Base-by-base conservation (phyloP, 2,113 vertebrate genomes). In the Hiodon tergisus region DNA sequence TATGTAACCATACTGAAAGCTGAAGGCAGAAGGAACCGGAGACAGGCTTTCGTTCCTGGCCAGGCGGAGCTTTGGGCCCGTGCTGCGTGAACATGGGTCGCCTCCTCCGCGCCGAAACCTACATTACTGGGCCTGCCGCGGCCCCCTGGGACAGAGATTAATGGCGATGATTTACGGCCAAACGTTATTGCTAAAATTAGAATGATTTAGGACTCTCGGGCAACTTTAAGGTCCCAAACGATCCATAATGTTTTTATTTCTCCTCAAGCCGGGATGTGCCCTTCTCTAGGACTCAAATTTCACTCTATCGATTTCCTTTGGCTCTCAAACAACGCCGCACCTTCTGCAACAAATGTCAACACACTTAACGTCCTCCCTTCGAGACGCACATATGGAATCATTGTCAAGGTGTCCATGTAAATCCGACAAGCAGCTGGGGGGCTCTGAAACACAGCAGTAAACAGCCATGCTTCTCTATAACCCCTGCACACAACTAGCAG, bases 61-160 rank as follows among this genome's bases (percentile, higher is more conserved):
- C 62, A 58, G 57, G 62, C 47, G 50, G 69, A 70, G 77, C 65
- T 58, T 52, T 73, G 50, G 69, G 75, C 63, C 52, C 91, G 92
- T 92, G 91, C 91, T 90, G 80, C 79, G 86, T 83, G 85, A 58
- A 71, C 62, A 72, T 77, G 84, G 31, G 85, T 90, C 77, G 77
- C 83, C 87, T 90, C 90, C 90, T 89, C 89, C 90, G 90, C 89
- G 87, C 80, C 83, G 83, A 87, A 89, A 92, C 92, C 92, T 92
- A 91, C 91, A 92, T 92, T 90, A 91, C 81, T 90, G 92, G 92
- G 86, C 90, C 90, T 90, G 90, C 83, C 82, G 91, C 88, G 88
- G 88, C 89, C 90, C 92, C 92, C 91, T 92, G 88, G 90, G 81
- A 83, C 82, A 92, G 89, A 92, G 91, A 91, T 89, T 87, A 92